Conservation (phyloP, 2,113 vertebrate genomes). For the Toxotes chatareus region DNA sequence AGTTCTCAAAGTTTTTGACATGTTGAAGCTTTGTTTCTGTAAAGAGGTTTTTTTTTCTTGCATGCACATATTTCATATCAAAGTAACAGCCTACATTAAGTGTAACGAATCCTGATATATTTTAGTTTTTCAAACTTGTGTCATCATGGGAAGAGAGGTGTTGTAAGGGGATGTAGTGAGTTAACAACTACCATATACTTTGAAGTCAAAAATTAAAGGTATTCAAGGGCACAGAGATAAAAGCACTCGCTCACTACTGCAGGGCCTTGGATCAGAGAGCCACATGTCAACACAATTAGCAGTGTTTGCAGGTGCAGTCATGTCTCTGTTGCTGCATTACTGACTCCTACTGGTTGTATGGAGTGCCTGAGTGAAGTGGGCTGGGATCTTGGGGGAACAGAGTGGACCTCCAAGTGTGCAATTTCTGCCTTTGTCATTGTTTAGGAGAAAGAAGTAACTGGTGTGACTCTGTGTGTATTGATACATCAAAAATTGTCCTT, state of each 20-base stretch:
- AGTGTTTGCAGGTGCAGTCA: conserved; percentile 25
- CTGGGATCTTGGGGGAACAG: conserved; percentile 6
- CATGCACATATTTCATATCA: neutral
- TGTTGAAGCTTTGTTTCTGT: neutral
- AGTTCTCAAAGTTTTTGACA: neutral
- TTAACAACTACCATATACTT: conserved; percentile 27
- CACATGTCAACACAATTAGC: conserved; percentile 26
- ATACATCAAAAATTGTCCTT: neutral
- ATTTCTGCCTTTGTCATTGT: neutral
- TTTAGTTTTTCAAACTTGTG: conserved; percentile 2
- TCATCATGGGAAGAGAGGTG: neutral
- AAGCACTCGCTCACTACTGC: neutral
- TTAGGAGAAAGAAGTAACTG: neutral
- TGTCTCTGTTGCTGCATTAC: conserved; percentile 31
- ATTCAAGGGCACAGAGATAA: conserved; percentile 15
- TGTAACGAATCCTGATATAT: conserved; percentile 19
- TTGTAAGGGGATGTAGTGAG: neutral
- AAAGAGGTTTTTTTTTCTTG: neutral
- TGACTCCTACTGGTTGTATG: conserved; percentile 22
- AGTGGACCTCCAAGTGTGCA: neutral
- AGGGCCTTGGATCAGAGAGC: conserved; percentile 12
- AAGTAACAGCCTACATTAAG: conserved; percentile 9
- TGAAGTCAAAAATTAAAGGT: conserved; percentile 32
- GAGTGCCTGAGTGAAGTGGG: neutral
- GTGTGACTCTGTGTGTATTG: conserved; percentile 12